phyloP scores from a whole-genome alignment of 2,888 invertebrate genomes.

The Stramonita haemastoma region DNA sequence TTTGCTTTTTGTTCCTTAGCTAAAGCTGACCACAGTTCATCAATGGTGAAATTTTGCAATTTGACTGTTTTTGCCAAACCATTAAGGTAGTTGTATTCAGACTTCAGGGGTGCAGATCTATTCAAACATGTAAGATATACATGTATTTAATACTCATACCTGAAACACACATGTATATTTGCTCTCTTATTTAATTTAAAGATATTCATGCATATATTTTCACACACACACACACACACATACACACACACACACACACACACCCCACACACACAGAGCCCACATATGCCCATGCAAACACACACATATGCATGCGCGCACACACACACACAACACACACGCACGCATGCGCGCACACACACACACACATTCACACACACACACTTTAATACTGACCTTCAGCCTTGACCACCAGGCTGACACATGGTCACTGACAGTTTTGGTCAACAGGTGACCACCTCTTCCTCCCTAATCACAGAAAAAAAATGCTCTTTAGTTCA shows the following conservation, averaged over 20 bases:
- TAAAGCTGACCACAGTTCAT: too few species aligned
- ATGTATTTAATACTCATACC: too few species aligned
- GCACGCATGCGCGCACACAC: background rate
- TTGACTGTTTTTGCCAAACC: too few species aligned
- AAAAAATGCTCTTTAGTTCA: background rate
- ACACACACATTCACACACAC: background rate
- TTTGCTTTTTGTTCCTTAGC: too few species aligned
- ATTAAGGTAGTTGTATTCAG: too few species aligned
- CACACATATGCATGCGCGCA: background rate
- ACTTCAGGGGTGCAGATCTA: too few species aligned
- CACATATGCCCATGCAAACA: too few species aligned
- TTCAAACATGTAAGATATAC: too few species aligned
- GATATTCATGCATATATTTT: background rate
- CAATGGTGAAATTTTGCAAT: too few species aligned
- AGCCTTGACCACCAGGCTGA: slow-evolving; percentile 26
- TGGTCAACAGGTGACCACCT: slow-evolving; percentile 17
- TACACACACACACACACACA: too few species aligned
- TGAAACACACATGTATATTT: background rate
- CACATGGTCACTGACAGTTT: slow-evolving; percentile 10
- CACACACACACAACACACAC: background rate
- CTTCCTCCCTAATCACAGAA: background rate
- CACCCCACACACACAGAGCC: too few species aligned
- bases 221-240: background rate
- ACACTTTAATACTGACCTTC: background rate
- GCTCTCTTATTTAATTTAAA: too few species aligned